Evolutionary conservation across 2,888 invertebrate species (phyloP).

Genomic region (Andrena bicolor): DNA sequence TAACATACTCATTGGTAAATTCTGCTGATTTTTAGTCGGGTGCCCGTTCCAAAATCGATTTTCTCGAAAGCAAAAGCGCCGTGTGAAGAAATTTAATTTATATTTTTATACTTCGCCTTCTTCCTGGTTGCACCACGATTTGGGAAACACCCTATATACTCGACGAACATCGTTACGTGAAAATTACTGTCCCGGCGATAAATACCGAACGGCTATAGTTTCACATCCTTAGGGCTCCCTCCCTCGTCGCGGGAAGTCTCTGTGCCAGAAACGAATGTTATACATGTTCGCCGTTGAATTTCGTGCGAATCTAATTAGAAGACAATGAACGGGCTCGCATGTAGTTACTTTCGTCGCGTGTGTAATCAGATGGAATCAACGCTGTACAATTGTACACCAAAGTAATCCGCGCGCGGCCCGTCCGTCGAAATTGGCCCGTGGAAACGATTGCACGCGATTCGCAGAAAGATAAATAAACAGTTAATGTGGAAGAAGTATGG

Average conservation of each 20-base stretch:
- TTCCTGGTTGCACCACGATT: too few species aligned
- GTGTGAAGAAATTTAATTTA: too few species aligned
- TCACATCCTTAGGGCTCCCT: constrained; percentile 40
- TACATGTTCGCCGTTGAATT: constrained; percentile 1
- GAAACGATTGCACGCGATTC: neutral
- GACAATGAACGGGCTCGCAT: constrained; percentile 22
- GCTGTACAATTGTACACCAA: neutral
- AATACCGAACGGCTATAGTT: constrained; percentile 36
- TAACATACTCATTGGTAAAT: too few species aligned
- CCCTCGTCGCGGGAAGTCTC: neutral
- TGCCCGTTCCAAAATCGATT: too few species aligned
- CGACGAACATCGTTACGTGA: constrained; percentile 42
- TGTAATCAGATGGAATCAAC: neutral
- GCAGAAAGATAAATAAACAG: neutral
- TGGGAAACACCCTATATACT: neutral
- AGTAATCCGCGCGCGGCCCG: neutral
- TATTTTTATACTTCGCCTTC: too few species aligned
- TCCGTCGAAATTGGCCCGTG: constrained; percentile 10
- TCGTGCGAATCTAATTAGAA: constrained; percentile 35
- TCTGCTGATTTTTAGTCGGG: too few species aligned
- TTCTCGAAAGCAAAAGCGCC: too few species aligned
- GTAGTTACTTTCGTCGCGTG: constrained; percentile 13
- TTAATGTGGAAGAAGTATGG: neutral
- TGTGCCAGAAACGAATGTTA: constrained; percentile 23
- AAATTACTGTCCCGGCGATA: constrained; percentile 52